phyloP scores from a whole-genome alignment of 2,113 vertebrate genomes.

The Oriolus oriolus region DNA sequence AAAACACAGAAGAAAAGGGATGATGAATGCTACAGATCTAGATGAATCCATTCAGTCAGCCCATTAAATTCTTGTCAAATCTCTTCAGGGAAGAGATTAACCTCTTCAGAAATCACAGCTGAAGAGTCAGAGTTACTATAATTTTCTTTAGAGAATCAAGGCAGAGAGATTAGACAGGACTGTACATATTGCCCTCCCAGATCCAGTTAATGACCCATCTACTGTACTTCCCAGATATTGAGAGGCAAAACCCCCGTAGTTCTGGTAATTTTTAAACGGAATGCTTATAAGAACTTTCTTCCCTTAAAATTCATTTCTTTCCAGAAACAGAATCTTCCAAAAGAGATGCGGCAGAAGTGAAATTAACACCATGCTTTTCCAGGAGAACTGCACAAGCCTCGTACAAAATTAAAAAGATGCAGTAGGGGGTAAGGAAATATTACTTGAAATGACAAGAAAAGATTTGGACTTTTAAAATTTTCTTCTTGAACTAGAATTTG shows the following conservation, averaged over 20 bases:
- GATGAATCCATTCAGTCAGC: not conserved
- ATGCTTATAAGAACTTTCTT: not conserved
- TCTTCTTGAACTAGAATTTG: not conserved
- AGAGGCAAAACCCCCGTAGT: not conserved
- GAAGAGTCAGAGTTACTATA: not conserved
- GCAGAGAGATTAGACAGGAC: not conserved
- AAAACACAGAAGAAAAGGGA: not conserved
- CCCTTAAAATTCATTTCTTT: not conserved
- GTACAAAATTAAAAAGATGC: not conserved
- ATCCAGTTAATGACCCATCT: not conserved
- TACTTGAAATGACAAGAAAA: not conserved
- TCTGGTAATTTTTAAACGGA: not conserved
- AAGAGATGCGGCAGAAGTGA: not conserved
- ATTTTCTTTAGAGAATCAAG: not conserved
- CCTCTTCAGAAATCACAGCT: not conserved
- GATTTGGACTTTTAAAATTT: not conserved
- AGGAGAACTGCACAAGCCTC: not conserved
- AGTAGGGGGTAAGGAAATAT: not conserved
- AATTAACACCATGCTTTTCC: not conserved
- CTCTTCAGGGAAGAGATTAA: not conserved
- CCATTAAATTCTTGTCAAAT: not conserved
- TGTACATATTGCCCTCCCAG: not conserved
- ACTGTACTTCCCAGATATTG: not conserved
- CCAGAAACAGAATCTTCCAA: not conserved
- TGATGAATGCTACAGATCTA: not conserved